Conservation (phyloP, 2,888 invertebrate species). For the Dynastes maya region DNA sequence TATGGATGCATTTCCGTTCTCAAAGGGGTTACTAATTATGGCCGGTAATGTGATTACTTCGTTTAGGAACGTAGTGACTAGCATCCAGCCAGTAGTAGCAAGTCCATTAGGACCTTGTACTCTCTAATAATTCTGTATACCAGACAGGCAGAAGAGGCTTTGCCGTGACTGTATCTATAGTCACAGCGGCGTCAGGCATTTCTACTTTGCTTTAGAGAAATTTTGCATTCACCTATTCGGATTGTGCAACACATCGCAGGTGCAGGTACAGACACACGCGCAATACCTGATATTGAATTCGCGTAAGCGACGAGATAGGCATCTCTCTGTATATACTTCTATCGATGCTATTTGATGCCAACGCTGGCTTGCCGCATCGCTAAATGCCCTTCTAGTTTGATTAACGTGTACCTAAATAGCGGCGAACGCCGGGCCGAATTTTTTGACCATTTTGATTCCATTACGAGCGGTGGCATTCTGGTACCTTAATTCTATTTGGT, state of each 20-base stretch:
- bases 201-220: conserved; percentile 2
- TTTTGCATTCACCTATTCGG: conserved; percentile 10
- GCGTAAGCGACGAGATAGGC: background rate
- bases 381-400: conserved; percentile 24
- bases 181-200: conserved; percentile 25
- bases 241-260: background rate
- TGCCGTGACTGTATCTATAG: background rate
- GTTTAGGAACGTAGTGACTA: conserved; percentile 68
- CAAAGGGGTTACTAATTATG: conserved; percentile 77
- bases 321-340: background rate
- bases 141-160: background rate
- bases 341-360: background rate
- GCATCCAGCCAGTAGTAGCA: conserved; percentile 7
- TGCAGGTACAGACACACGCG: background rate
- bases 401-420: background rate
- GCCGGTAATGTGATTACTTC: conserved; percentile 78
- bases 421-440: conserved; percentile 7
- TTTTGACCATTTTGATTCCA: conserved; percentile 42
- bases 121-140: conserved; percentile 68
- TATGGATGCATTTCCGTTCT: conserved; percentile 82
- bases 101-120: conserved; percentile 71
- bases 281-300: no score
- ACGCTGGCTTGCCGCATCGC: background rate
- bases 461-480: conserved; percentile 7
- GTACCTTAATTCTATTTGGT: conserved; percentile 8